Evolutionary conservation across 2,888 invertebrate species (phyloP).

Genomic region (Alloscopus bannaensis): DNA sequence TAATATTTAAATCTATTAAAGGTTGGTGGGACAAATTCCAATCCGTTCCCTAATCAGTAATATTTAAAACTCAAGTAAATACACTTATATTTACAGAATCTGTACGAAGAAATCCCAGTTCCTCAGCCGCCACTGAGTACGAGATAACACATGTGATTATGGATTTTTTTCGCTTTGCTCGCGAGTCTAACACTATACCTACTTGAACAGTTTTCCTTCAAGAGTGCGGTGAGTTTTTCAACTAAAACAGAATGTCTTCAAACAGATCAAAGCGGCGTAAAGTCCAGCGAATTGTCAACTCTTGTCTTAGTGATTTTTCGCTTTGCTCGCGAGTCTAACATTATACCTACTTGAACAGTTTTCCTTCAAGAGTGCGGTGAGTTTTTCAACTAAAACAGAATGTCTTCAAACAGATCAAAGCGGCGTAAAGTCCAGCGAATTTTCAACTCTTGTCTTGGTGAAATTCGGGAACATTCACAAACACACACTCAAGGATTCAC

Average conservation of each 20-base stretch:
- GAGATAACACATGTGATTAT: background rate
- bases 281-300: background rate
- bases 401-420: background rate
- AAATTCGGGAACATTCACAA: too few species aligned
- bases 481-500: too few species aligned
- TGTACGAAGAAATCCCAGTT: background rate
- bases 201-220: too few species aligned
- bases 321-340: too few species aligned
- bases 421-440: background rate
- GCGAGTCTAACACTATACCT: background rate
- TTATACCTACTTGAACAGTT: too few species aligned
- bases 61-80: background rate
- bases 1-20: background rate
- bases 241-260: too few species aligned
- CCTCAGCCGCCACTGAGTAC: background rate
- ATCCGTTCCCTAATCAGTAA: background rate
- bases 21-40: too few species aligned
- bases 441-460: too few species aligned
- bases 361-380: too few species aligned
- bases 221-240: too few species aligned
- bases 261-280: too few species aligned
- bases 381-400: background rate
- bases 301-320: background rate
- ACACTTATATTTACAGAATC: background rate
- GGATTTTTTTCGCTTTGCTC: background rate